phyloP scores from a whole-genome alignment of 2,888 invertebrate genomes.

The Amorpha juglandis region DNA sequence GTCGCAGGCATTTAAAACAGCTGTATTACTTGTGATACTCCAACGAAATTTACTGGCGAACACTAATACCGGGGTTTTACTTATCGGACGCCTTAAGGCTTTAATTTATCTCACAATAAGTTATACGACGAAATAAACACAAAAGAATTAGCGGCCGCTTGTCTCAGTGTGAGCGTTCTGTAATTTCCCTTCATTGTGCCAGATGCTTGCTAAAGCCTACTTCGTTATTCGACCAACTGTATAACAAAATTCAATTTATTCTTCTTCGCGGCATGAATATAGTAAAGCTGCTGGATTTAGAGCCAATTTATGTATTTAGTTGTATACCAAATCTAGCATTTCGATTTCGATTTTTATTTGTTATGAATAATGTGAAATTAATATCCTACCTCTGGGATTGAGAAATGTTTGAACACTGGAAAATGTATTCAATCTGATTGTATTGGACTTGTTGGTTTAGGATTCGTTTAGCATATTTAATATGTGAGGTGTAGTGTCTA shows the following conservation, averaged over 20 bases:
- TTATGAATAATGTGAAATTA: constrained; percentile 12
- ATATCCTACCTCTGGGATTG: neutral
- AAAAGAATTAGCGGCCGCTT: constrained; percentile 2
- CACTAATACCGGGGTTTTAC: neutral
- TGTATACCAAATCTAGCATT: constrained; percentile 26
- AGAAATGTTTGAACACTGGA: neutral
- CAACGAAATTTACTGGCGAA: no score
- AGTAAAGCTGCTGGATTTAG: constrained; percentile 61
- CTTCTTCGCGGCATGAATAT: constrained; percentile 47
- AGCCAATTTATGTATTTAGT: constrained; percentile 61
- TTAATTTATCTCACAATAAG: constrained; percentile 5
- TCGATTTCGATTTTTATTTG: constrained; percentile 19
- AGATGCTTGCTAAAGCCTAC: constrained; percentile 29
- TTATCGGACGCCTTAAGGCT: neutral
- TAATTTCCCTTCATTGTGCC: constrained; percentile 25
- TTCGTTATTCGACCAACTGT: constrained; percentile 36
- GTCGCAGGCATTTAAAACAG: no score
- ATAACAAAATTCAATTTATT: constrained; percentile 62
- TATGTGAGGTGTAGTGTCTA: no score
- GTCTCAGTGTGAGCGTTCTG: constrained; percentile 15
- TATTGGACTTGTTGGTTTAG: neutral
- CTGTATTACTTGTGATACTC: no score
- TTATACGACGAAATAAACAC: neutral
- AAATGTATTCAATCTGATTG: neutral
- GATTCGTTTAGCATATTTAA: neutral